Conservation (phyloP, 2,797 vertebrate species). For the Poecilia gillii region DNA sequence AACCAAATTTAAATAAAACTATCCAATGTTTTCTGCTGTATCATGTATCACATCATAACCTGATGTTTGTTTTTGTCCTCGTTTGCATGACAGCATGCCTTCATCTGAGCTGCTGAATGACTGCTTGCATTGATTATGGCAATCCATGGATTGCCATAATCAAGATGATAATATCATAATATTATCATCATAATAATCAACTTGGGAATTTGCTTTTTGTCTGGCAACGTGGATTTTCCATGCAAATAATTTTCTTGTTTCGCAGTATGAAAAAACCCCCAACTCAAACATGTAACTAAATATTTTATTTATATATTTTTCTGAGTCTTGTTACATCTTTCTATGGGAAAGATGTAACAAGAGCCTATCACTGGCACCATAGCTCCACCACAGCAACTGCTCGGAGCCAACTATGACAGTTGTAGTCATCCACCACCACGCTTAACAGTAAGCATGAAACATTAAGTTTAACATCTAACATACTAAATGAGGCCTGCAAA, state of each 20-base stretch:
- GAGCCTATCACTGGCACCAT: background rate
- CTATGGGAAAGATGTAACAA: background rate
- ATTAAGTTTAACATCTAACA: background rate
- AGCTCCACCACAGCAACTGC: background rate
- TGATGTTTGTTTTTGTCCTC: constrained; percentile 32
- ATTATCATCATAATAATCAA: too few relatives aligned
- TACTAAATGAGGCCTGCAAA: background rate
- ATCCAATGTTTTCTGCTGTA: constrained; percentile 9
- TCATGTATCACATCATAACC: constrained; percentile 13
- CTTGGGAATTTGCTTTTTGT: constrained; percentile 15
- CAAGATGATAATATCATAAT: too few relatives aligned
- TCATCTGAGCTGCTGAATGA: constrained; percentile 11
- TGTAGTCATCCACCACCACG: background rate
- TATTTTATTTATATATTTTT: background rate
- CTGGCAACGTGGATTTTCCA: constrained; percentile 5
- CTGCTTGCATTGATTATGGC: constrained; percentile 17
- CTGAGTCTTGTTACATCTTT: background rate
- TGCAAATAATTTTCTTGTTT: constrained; percentile 13
- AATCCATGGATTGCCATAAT: too few relatives aligned
- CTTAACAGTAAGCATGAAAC: background rate
- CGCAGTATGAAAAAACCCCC: background rate
- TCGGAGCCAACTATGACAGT: background rate
- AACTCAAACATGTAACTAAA: background rate
- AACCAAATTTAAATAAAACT: constrained; percentile 13
- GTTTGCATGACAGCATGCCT: constrained; percentile 52